Base-by-base conservation (phyloP, 2,888 invertebrate genomes). In the Aporophyla lueneburgensis region DNA sequence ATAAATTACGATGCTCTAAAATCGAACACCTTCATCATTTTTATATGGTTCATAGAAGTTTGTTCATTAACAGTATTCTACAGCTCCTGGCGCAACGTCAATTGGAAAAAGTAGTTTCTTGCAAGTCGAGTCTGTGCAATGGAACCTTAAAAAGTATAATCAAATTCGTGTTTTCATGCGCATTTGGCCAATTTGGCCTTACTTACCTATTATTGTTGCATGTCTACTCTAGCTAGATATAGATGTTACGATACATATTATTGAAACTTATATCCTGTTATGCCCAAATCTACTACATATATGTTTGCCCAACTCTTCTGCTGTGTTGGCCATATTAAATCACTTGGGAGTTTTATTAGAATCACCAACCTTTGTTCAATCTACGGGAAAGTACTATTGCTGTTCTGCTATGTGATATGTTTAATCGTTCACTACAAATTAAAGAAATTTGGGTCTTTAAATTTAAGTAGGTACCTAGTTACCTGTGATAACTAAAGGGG, bases 101-200 rank as follows among this genome's bases (percentile, higher is more conserved):
- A n/a, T 33, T 33, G 3, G 6, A n/a, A 51, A 40, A 19, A n/a
- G n/a, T 33, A 0, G 19, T 33, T 12, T 43, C 14, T 33, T 7
- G 5, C 1, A 53, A 40, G 40, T 40, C 27, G 2, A 58, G 2
- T 53, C 33, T 53, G 16, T 54, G 24, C 19, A 24, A 58, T 71
- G 24, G 43, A 85, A 69, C 59, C 14, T 27, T 71, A 49, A 65
- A 73, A 61, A 53, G 4, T 27, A 51, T 27, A 0, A 72, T n/a
- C n/a, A n/a, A n/a, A n/a, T 59, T 73, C 65, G 54, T 74, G 68
- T 71, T 71, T n/a, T 49, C 12, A 56, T 74, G 65, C 69, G 83
- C 73, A 86, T 79, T 79, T 79, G 70, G 67, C 49, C 33, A 68
- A 49, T 54, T 81, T 74, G 63, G 63, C 9, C n/a, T 70, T 53